Evolutionary conservation across 2,797 vertebrate genomes (phyloP).

Genomic region (Dallia pectoralis): DNA sequence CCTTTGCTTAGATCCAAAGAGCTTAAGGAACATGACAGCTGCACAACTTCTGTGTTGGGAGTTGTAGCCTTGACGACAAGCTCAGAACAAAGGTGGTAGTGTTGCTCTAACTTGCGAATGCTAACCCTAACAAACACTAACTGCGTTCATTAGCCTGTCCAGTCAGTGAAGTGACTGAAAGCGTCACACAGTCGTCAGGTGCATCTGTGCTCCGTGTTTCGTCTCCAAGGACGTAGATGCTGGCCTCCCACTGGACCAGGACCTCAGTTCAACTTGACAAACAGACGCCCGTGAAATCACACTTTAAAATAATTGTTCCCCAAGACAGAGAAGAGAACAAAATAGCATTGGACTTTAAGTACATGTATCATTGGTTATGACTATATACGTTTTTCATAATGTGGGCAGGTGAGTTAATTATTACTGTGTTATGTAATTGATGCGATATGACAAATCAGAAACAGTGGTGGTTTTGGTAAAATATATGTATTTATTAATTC

Average conservation of each 20-base stretch:
- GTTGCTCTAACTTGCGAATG: constrained; percentile 30
- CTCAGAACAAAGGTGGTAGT: constrained; percentile 27
- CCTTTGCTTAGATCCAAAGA: constrained; percentile 15
- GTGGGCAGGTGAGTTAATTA: background rate
- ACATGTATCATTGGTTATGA: background rate
- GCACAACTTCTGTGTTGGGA: constrained; percentile 36
- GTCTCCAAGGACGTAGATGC: background rate
- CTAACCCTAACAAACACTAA: constrained; percentile 29
- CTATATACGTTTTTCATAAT: background rate
- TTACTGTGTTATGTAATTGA: no score
- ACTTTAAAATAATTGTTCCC: background rate
- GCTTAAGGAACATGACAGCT: constrained; percentile 47
- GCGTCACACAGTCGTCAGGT: background rate
- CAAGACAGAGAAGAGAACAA: background rate
- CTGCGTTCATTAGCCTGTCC: constrained; percentile 51
- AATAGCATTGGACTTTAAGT: background rate
- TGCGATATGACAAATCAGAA: constrained; percentile 9
- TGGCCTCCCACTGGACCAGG: no score
- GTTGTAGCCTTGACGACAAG: constrained; percentile 56
- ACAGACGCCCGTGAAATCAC: no score
- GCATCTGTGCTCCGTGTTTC: background rate
- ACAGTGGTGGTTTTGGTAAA: constrained; percentile 38
- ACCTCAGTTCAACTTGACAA: no score
- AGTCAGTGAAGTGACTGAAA: background rate
- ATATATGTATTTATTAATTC: constrained; percentile 64